Conservation (phyloP, 2,888 invertebrate species). For the Bursaphelenchus okinawaensis region DNA sequence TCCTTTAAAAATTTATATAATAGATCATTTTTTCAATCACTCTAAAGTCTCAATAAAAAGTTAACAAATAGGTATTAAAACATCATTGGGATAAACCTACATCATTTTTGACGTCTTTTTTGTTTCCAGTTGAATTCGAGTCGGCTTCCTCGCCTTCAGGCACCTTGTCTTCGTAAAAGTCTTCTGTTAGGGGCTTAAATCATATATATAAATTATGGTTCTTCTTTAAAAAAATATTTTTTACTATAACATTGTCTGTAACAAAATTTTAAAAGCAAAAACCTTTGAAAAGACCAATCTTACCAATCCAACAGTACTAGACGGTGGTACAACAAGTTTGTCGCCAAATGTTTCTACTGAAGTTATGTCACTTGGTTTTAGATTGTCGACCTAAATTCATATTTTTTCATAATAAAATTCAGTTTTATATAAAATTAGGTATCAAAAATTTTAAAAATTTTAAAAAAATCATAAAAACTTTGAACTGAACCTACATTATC, state of each 20-base stretch:
- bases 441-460: no score
- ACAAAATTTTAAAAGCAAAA: background rate
- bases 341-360: background rate
- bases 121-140: background rate
- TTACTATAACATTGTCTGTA: no score
- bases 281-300: background rate
- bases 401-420: background rate
- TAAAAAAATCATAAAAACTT: no score
- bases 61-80: no score
- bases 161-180: constrained; percentile 18
- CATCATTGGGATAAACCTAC: no score
- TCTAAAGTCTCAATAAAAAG: background rate
- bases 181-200: background rate
- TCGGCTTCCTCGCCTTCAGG: constrained; percentile 15
- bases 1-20: no score
- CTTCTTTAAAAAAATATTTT: background rate
- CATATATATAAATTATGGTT: background rate
- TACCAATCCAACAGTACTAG: constrained; percentile 1
- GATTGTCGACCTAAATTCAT: constrained; percentile 2
- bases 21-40: background rate
- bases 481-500: background rate
- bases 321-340: constrained; percentile 1
- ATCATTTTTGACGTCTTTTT: background rate
- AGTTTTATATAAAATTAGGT: no score
- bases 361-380: constrained; percentile 7